A percentile compares a stretch with the other conserved stretches of the same genome.
Evolutionary conservation across 2,888 invertebrate species (phyloP).

Genomic region (Dryococelus australis): DNA sequence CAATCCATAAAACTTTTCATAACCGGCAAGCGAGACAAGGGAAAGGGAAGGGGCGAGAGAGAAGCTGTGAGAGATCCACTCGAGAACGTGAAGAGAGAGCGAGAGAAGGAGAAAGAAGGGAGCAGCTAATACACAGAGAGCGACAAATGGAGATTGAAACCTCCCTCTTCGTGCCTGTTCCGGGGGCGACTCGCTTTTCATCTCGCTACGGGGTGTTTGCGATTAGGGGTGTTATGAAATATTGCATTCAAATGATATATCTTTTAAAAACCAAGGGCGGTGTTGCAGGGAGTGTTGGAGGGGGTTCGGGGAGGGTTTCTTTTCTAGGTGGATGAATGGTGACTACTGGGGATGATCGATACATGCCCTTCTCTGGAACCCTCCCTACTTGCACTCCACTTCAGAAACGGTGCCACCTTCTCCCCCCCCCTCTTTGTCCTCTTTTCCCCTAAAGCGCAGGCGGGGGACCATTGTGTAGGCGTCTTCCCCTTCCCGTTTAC

Average conservation of each 20-base stretch:
- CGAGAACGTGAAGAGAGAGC: no score
- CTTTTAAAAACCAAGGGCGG: background rate
- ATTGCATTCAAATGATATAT: conserved; percentile 26
- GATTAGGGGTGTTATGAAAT: conserved; percentile 31
- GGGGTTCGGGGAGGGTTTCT: background rate
- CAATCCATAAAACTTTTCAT: conserved; percentile 30
- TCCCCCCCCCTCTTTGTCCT: background rate
- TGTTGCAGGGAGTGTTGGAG: background rate
- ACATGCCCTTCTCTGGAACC: background rate
- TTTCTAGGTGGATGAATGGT: background rate
- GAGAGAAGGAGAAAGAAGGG: background rate
- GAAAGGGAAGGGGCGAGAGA: background rate
- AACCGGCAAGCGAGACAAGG: background rate
- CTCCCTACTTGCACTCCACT: background rate
- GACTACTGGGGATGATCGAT: conserved; percentile 5
- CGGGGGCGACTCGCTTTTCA: background rate
- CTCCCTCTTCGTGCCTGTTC: background rate
- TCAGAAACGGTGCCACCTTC: background rate
- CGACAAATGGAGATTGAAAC: conserved; percentile 16
- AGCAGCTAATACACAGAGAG: background rate
- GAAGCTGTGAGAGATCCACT: background rate
- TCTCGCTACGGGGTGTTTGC: conserved; percentile 18
- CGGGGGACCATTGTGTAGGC: background rate
- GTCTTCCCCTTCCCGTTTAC: background rate
- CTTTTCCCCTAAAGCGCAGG: background rate